Evolutionary conservation across 2,888 invertebrate species (phyloP).

Genomic region (Xylocampa areola): DNA sequence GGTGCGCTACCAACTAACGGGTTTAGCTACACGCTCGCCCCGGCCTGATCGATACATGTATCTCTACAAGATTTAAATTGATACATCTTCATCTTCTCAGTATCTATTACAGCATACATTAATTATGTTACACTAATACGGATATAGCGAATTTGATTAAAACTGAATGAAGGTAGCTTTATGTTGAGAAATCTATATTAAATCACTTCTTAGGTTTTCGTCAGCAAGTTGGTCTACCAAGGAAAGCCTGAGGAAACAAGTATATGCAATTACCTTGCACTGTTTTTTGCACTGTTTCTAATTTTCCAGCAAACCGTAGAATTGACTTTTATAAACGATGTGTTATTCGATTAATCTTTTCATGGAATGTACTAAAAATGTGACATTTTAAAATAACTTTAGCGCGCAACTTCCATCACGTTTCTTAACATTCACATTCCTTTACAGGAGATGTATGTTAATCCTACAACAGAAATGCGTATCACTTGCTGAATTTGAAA

Average conservation of each 20-base stretch:
- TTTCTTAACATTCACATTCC: not conserved
- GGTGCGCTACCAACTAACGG: conserved; percentile 52
- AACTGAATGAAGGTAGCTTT: not conserved
- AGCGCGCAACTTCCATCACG: not conserved
- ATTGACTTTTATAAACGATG: conserved; percentile 41
- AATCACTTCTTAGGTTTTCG: no score
- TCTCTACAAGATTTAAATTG: conserved; percentile 47
- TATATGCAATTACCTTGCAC: not conserved
- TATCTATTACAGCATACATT: conserved; percentile 8
- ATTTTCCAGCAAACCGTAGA: conserved; percentile 27
- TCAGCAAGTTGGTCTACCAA: not conserved
- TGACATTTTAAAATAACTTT: conserved; percentile 10
- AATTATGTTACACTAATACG: conserved; percentile 6
- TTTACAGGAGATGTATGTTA: no score
- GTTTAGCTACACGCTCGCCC: conserved; percentile 49
- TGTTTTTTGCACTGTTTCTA: conserved; percentile 24
- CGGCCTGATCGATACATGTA: conserved; percentile 58
- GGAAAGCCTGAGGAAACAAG: not conserved
- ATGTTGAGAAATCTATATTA: no score
- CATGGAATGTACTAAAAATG: conserved; percentile 10
- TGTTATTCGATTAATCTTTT: conserved; percentile 26
- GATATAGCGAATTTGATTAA: not conserved
- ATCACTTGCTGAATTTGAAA: no score
- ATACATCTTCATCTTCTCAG: conserved; percentile 40
- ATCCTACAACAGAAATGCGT: no score